A percentile compares a stretch with the other conserved stretches of the same genome.
phyloP scores from a whole-genome alignment of 2,888 invertebrate species.

The Panopea generosa region DNA sequence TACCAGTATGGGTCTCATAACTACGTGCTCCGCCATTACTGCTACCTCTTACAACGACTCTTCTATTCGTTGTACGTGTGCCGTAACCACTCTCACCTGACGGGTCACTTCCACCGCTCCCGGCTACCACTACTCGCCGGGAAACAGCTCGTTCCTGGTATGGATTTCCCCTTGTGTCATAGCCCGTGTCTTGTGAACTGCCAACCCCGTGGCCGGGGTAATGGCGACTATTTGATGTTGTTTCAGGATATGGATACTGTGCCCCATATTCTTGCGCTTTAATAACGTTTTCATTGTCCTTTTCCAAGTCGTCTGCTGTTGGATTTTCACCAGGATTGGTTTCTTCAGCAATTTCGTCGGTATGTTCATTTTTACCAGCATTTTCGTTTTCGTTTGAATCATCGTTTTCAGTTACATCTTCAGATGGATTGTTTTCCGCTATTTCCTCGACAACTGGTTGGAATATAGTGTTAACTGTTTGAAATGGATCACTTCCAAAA shows the following conservation, averaged over 20 bases:
- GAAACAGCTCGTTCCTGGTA: too few species aligned
- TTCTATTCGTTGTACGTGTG: neutral
- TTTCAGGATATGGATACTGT: constrained; percentile 39
- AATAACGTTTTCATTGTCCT: neutral
- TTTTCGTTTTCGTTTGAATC: neutral
- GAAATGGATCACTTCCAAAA: constrained; percentile 24
- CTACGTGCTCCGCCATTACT: too few species aligned
- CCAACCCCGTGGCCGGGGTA: neutral
- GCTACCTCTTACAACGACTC: constrained; percentile 22
- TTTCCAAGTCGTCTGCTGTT: neutral
- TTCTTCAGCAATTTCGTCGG: neutral
- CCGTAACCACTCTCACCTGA: constrained; percentile 6
- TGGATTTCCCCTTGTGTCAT: neutral
- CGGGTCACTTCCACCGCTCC: neutral
- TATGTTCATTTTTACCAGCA: neutral
- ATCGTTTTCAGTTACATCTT: neutral
- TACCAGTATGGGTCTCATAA: too few species aligned
- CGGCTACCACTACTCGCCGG: too few species aligned
- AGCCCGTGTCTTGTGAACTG: neutral
- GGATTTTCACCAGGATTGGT: neutral
- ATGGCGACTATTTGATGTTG: constrained; percentile 2
- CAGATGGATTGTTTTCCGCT: neutral
- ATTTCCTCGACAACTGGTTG: constrained; percentile 43
- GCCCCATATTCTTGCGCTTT: constrained; percentile 18
- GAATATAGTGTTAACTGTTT: constrained; percentile 47